Conservation (phyloP, 2,888 invertebrate species). For the Brenthis ino region DNA sequence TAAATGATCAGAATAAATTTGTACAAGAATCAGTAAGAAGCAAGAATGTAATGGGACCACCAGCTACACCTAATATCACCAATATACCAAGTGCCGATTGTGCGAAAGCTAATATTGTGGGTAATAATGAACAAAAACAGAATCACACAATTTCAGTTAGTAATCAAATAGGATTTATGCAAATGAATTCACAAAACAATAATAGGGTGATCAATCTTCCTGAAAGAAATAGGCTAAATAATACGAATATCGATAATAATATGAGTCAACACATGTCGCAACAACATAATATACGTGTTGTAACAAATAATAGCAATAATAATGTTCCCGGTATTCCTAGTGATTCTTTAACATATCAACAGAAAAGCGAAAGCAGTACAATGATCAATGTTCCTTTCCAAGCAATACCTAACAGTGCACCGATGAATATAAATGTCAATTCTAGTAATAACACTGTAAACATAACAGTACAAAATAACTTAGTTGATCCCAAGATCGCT, state of each 20-base stretch:
- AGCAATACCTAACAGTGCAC: conserved; percentile 77
- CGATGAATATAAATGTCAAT: conserved; percentile 78
- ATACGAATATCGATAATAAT: conserved; percentile 63
- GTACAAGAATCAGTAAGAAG: conserved; percentile 66
- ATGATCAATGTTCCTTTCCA: conserved; percentile 80
- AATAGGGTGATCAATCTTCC: conserved; percentile 75
- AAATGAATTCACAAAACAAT: conserved; percentile 73
- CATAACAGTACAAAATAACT: conserved; percentile 76
- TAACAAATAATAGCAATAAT: conserved; percentile 67
- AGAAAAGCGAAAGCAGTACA: conserved; percentile 70
- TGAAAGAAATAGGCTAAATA: conserved; percentile 69
- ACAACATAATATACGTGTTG: conserved; percentile 76
- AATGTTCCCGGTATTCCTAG: conserved; percentile 61
- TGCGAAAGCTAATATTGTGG: conserved; percentile 67
- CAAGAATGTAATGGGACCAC: conserved; percentile 72
- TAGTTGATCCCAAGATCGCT: conserved; percentile 77
- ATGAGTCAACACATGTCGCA: conserved; percentile 71
- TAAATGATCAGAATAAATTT: conserved; percentile 68
- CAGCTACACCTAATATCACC: conserved; percentile 52
- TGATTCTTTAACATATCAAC: conserved; percentile 71
- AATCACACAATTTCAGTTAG: conserved; percentile 71
- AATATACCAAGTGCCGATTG: conserved; percentile 60
- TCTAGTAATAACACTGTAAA: conserved; percentile 78
- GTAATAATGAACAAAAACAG: conserved; percentile 65
- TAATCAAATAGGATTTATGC: conserved; percentile 75